Evolutionary conservation across 2,113 vertebrate genomes (phyloP).

Genomic region (Illadopsis cleaveri): DNA sequence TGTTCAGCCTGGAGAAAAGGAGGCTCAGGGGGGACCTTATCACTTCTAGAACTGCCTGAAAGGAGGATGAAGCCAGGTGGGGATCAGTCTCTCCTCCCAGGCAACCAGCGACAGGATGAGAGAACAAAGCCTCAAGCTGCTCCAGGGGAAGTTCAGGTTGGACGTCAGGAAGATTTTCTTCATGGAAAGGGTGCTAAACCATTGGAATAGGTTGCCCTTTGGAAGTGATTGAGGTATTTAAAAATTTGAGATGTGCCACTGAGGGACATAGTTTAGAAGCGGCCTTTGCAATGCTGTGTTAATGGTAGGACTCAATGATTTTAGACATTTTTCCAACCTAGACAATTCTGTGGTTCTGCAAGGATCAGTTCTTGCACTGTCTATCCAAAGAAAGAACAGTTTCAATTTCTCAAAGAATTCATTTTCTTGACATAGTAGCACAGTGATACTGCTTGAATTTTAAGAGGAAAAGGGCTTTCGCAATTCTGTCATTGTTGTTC

Average conservation of each 20-base stretch:
- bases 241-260: too few species aligned
- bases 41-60: too few species aligned
- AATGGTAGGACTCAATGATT: background rate
- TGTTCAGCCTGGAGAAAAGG: background rate
- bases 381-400: background rate
- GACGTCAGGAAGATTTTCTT: background rate
- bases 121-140: background rate
- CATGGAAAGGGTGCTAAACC: background rate
- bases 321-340: background rate
- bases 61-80: too few species aligned
- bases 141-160: background rate
- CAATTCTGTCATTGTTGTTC: background rate
- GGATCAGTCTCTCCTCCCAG: background rate
- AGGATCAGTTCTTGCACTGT: background rate
- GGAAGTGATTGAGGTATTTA: background rate
- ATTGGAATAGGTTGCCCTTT: background rate
- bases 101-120: rapidly evolving
- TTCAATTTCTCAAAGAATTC: background rate
- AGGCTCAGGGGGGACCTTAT: rapidly evolving
- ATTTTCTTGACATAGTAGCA: background rate
- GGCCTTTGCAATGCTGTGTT: background rate
- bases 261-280: background rate
- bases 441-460: background rate
- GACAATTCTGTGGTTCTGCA: background rate
- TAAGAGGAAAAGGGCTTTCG: background rate